Evolutionary conservation across 2,888 invertebrate species (phyloP).

Genomic region (Icerya purchasi): DNA sequence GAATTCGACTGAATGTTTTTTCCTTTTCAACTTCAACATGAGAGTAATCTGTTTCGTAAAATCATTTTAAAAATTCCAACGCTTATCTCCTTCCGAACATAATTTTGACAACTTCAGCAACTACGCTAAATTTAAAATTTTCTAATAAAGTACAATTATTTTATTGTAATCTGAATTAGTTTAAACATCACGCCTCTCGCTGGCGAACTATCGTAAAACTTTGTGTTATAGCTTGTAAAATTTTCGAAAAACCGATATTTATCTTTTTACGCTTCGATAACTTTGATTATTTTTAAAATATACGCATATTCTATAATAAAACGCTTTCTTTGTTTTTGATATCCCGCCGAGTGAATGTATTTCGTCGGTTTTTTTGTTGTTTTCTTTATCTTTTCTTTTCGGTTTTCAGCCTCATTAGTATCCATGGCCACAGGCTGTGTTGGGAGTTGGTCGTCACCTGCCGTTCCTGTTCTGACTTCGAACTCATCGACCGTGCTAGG

Average conservation of each 20-base stretch:
- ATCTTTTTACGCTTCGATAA: too few relatives aligned
- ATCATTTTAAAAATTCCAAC: too few relatives aligned
- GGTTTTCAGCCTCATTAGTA: conserved; percentile 33
- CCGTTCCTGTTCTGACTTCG: conserved; percentile 22
- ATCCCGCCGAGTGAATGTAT: too few relatives aligned
- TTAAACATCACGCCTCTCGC: not conserved
- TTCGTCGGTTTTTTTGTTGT: too few relatives aligned
- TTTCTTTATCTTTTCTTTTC: conserved; percentile 26
- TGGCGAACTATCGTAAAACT: not conserved
- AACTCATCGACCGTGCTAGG: conserved; percentile 23
- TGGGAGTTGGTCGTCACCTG: conserved; percentile 31
- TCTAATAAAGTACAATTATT: not conserved
- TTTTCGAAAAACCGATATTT: not conserved
- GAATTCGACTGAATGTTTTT: too few relatives aligned
- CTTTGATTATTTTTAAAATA: too few relatives aligned
- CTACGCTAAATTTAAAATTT: not conserved
- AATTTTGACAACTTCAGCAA: not conserved
- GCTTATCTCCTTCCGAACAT: too few relatives aligned
- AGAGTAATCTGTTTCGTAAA: too few relatives aligned
- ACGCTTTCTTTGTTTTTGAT: too few relatives aligned
- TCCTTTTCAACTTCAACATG: too few relatives aligned
- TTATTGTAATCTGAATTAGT: not conserved
- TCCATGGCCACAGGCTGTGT: conserved; percentile 29
- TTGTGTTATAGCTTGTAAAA: not conserved
- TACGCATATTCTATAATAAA: too few relatives aligned